Conservation (phyloP, 2,888 invertebrate species). For the Apocheima hispidaria region DNA sequence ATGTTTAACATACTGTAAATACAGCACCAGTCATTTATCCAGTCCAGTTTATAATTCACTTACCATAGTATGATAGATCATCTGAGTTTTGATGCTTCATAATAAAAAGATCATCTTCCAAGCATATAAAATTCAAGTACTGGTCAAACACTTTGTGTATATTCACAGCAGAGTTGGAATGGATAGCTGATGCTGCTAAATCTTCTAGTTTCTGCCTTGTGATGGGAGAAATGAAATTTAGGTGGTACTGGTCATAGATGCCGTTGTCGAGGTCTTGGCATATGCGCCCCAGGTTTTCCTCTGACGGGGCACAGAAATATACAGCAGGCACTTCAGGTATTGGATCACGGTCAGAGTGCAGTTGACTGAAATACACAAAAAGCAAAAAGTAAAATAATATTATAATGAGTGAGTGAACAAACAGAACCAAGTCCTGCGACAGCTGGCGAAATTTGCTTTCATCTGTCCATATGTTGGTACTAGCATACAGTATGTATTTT, state of each 20-base stretch:
- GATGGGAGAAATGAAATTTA: constrained; percentile 98
- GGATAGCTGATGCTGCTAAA: constrained; percentile 96
- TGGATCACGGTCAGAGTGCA: constrained; percentile 95
- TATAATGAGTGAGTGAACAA: too few species aligned
- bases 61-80: constrained; percentile 96
- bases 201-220: constrained; percentile 97
- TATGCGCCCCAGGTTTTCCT: constrained; percentile 97
- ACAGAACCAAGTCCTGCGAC: too few species aligned
- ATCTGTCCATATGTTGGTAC: too few species aligned
- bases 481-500: too few species aligned
- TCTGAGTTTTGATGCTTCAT: constrained; percentile 97
- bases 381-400: neutral
- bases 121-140: constrained; percentile 98
- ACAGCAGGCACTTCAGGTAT: constrained; percentile 99
- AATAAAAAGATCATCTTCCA: constrained; percentile 99
- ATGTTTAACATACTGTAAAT: too few species aligned
- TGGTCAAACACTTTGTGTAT: constrained; percentile 99
- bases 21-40: too few species aligned
- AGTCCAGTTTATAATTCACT: constrained; percentile 46
- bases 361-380: constrained; percentile 85
- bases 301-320: constrained; percentile 98
- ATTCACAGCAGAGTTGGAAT: constrained; percentile 95
- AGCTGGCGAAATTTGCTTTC: too few species aligned
- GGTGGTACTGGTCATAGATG: constrained; percentile 96
- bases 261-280: constrained; percentile 95